Conservation (phyloP, 1,140 invertebrate genomes). For the Drosophila sechellia region DNA sequence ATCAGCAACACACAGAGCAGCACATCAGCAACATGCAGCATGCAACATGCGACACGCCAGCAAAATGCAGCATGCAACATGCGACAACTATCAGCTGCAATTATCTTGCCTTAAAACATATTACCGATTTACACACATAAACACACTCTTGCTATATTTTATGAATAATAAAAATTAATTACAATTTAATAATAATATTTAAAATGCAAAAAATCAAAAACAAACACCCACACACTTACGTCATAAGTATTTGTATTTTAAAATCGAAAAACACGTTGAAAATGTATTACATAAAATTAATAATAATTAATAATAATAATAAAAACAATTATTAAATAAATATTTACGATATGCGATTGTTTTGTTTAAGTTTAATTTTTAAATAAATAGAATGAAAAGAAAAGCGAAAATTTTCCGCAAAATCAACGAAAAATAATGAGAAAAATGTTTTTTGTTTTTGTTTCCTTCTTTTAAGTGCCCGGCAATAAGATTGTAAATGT, state of each 20-base stretch:
- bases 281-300: slow-evolving; percentile 80
- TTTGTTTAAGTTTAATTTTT: slow-evolving; percentile 77
- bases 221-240: slow-evolving; percentile 35
- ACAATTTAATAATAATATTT: slow-evolving; percentile 67
- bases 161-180: slow-evolving; percentile 72
- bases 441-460: slow-evolving; percentile 50
- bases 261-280: slow-evolving; percentile 75
- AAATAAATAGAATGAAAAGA: slow-evolving; percentile 53
- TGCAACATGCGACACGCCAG: slow-evolving; percentile 13
- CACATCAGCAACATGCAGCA: slow-evolving; percentile 29
- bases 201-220: slow-evolving; percentile 43
- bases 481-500: slow-evolving; percentile 84
- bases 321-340: slow-evolving; percentile 57
- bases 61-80: slow-evolving; percentile 7
- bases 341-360: slow-evolving; percentile 66
- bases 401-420: slow-evolving; percentile 33
- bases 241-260: slow-evolving; percentile 79
- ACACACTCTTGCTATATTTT: slow-evolving; percentile 42
- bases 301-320: slow-evolving; percentile 55
- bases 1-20: slow-evolving; percentile 17
- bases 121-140: slow-evolving; percentile 27
- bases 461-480: slow-evolving; percentile 54
- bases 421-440: slow-evolving; percentile 35
- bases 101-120: slow-evolving; percentile 69
- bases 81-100: slow-evolving; percentile 64